Evolutionary conservation across 2,888 invertebrate species (phyloP), one percentile per base, ranked within the genome.

Genomic region (Tetramorium bicarinatum): DNA sequence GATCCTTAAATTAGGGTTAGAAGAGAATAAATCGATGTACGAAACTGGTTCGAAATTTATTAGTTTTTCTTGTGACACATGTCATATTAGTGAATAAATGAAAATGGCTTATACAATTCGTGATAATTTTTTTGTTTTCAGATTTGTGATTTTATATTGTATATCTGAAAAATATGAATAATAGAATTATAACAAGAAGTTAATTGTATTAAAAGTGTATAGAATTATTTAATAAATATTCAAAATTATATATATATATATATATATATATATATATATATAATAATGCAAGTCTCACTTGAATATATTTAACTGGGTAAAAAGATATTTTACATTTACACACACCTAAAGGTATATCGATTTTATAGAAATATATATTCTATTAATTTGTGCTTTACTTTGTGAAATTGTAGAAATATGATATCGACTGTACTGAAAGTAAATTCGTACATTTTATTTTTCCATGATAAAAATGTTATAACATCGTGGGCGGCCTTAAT

Each of bases 381-480:
- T 15, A 59, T 71, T 47, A 71, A 34, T 80, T 49, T 18, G 6
- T 25, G 61, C 13, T 47, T 79, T 8, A 62, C 44, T 34, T 21
- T 79, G 38, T 67, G 34, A 71, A 72, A 79, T 38, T 59, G 1
- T 49, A 13, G 38, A 80, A 59, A 72, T 18, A 49, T 34, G 8
- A 71, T 49, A 18, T 56, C 47, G 15, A 9, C 25, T 75, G 13
- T n/a, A 44, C 25, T 61, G 18, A 79, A 71, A 47, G 2, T 18
- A 25, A 25, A 49, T 64, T 47, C 15, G 6, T 71, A 72, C 49
- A 56, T 79, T 69, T 71, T 59, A 80, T 80, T 61, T 71, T 38
- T 79, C 6, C 3, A 8, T 3, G 44, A 47, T 79, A 61, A 52
- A 64, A 38, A n/a, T 21, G 15, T 9, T n/a, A 29, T 34, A 59